Evolutionary conservation across 2,888 invertebrate genomes (phyloP).

Genomic region (Hirtodrosophila duncani): DNA sequence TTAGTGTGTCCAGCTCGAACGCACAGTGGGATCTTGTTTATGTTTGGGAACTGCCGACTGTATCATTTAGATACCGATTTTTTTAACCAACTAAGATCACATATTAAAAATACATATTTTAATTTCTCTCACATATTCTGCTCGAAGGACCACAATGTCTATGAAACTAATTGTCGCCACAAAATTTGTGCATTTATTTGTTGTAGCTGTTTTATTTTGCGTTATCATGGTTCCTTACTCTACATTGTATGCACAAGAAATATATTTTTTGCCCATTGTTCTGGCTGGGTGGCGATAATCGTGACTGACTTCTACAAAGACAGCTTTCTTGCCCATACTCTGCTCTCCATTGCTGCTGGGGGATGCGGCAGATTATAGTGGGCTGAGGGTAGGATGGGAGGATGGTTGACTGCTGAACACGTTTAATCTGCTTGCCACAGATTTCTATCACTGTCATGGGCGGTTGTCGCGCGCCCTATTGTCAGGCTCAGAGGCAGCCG

Average conservation of each 20-base stretch:
- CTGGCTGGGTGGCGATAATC: slow-evolving; percentile 67
- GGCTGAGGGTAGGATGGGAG: no score
- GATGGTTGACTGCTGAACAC: slow-evolving; percentile 53
- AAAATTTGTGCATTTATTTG: no score
- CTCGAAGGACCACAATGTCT: no score
- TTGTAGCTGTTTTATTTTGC: no score
- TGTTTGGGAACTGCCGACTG: slow-evolving; percentile 9
- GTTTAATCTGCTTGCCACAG: slow-evolving; percentile 70
- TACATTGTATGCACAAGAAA: no score
- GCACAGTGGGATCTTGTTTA: slow-evolving; percentile 9
- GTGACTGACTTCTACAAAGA: slow-evolving; percentile 70
- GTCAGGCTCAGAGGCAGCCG: slow-evolving; percentile 45
- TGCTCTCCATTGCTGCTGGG: neutral
- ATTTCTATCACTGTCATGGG: slow-evolving; percentile 70
- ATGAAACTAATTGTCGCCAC: no score
- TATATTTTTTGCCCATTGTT: slow-evolving; percentile 11
- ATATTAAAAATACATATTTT: no score
- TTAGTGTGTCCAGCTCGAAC: slow-evolving; percentile 35
- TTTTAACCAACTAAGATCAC: no score
- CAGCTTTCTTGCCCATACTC: neutral
- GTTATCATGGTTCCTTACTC: no score
- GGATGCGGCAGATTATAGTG: no score
- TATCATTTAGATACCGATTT: no score
- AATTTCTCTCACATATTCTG: no score
- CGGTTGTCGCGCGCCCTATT: slow-evolving; percentile 38